A percentile compares a stretch with the other conserved stretches of the same genome.
Evolutionary conservation across 2,113 vertebrate species (phyloP).

Genomic region (Thamnophis sirtalis): DNA sequence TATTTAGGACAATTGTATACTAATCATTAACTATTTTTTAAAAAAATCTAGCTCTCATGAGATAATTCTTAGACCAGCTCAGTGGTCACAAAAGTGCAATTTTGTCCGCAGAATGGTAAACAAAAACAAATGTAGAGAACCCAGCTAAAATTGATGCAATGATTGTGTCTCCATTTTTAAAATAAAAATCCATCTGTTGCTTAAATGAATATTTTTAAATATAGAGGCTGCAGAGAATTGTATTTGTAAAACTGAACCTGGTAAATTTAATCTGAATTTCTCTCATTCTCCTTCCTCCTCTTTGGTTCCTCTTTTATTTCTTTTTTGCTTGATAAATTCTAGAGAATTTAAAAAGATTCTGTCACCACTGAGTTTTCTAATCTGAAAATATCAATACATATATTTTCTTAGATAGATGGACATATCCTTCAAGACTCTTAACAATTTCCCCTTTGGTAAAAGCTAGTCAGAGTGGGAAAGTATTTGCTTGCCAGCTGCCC

Average conservation of each 20-base stretch:
- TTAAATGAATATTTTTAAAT: neutral
- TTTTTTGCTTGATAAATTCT: neutral
- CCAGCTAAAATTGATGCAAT: neutral
- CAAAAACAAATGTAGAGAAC: neutral
- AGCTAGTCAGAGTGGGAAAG: conserved; percentile 18
- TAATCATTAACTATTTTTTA: neutral
- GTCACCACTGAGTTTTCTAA: neutral
- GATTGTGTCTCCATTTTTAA: neutral
- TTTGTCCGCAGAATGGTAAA: neutral
- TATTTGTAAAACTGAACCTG: neutral
- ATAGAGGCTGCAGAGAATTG: neutral
- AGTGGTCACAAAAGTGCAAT: neutral
- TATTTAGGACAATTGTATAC: conserved; percentile 2
- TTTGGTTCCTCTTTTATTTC: neutral
- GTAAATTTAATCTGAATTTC: neutral
- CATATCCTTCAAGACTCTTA: conserved; percentile 22
- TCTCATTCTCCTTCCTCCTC: neutral
- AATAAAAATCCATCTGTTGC: neutral
- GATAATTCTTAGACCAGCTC: neutral
- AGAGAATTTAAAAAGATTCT: neutral
- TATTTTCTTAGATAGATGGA: conserved; percentile 17
- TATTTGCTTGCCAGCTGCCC: conserved; percentile 34
- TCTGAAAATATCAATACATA: neutral
- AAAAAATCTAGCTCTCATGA: neutral
- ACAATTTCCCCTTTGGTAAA: conserved; percentile 47